Evolutionary conservation across 2,888 invertebrate genomes (phyloP).

Genomic region (Cephus sareptanus): DNA sequence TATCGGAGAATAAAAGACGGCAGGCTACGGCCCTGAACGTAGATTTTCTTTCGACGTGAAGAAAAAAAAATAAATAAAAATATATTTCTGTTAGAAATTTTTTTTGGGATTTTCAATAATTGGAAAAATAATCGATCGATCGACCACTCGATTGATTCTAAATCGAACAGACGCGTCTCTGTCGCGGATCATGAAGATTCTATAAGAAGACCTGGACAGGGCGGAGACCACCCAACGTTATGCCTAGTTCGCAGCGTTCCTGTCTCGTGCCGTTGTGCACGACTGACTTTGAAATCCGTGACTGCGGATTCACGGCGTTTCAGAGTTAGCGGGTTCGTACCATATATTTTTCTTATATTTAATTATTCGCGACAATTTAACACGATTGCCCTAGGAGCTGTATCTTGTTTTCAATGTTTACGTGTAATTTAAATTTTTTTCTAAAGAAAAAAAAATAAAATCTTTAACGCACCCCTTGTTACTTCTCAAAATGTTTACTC

Average conservation of each 20-base stretch:
- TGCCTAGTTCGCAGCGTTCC: neutral
- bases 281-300: constrained; percentile 1
- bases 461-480: neutral
- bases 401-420: neutral
- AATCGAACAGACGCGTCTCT: neutral
- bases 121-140: neutral
- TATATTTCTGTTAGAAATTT: neutral
- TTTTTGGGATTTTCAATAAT: neutral
- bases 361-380: neutral
- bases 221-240: neutral
- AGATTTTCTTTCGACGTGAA: no score
- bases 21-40: neutral
- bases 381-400: neutral
- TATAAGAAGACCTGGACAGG: neutral
- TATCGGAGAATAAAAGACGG: neutral
- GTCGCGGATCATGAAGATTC: neutral
- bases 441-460: neutral
- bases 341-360: neutral
- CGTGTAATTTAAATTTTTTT: neutral
- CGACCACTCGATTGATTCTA: neutral
- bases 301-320: neutral
- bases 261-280: constrained; percentile 8
- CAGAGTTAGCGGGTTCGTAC: neutral
- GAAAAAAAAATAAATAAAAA: neutral
- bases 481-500: neutral